These are phyloP conservation scores for Notoglanidium macrostoma DNA, from an alignment of 2,797 vertebrate genomes.

Conservation along the genomic window DNA sequence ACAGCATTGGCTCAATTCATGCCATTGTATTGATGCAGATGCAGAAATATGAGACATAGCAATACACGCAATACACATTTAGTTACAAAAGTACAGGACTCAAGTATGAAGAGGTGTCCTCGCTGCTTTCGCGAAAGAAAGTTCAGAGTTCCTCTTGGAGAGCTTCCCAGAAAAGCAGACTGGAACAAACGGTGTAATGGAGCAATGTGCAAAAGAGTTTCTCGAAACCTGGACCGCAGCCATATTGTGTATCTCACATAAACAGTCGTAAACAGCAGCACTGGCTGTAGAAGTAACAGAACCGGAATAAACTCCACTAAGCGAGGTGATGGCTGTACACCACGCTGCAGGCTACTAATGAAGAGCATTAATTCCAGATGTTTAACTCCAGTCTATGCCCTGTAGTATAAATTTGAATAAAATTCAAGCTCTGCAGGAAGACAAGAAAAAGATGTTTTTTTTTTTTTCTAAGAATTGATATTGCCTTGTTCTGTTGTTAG, in stretches of 20 bases:
- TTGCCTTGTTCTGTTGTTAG: not conserved
- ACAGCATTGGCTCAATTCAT: not conserved
- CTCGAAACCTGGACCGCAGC: constrained; percentile 21
- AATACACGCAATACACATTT: not conserved
- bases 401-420: not conserved
- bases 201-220: constrained; percentile 17
- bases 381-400: not conserved
- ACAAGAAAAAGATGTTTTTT: not conserved
- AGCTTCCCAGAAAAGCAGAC: constrained; percentile 16
- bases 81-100: constrained; percentile 2
- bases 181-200: not conserved
- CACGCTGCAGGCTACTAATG: not conserved
- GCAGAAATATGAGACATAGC: not conserved
- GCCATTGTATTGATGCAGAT: not conserved
- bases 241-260: constrained; percentile 7
- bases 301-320: not conserved
- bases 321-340: not conserved
- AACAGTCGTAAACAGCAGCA: not conserved
- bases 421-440: not conserved
- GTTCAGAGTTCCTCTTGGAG: constrained; percentile 22
- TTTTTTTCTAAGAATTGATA: not conserved
- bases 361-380: not conserved
- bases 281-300: not conserved
- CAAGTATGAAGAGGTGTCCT: not conserved
- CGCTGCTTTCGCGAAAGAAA: not conserved